Evolutionary conservation across 2,113 vertebrate genomes (phyloP).

Genomic region (Cryptotis parvus): DNA sequence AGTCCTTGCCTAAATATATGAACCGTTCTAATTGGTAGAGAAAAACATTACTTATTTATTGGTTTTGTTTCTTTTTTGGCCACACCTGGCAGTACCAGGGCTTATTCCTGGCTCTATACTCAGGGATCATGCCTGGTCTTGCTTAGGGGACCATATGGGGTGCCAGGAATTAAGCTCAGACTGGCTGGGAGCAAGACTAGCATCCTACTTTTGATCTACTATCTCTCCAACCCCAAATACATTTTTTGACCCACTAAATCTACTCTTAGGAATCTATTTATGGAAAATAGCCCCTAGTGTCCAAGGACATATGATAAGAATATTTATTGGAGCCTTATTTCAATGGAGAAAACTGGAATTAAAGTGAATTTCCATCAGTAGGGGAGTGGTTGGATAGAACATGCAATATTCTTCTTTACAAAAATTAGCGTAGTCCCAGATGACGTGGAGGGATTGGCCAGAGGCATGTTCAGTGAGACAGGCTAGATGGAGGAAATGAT

Average conservation of each 20-base stretch:
- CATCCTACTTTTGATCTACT: too few species aligned
- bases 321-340: not conserved
- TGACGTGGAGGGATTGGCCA: not conserved
- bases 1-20: not conserved
- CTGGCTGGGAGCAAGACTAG: too few species aligned
- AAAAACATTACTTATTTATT: not conserved
- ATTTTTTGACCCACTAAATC: conserved; percentile 12
- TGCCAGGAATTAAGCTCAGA: too few species aligned
- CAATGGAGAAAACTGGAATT: not conserved
- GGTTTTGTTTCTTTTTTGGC: too few species aligned
- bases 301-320: not conserved
- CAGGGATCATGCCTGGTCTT: too few species aligned
- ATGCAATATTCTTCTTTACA: not conserved
- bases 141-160: too few species aligned
- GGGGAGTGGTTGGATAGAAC: conserved; percentile 48
- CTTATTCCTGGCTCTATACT: too few species aligned
- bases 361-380: conserved; percentile 14
- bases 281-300: not conserved
- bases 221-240: not conserved
- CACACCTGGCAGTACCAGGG: too few species aligned
- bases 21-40: not conserved
- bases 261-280: not conserved
- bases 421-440: not conserved
- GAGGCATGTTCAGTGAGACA: not conserved
- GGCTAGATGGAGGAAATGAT: not conserved